These are phyloP conservation scores for Frankliniella intonsa DNA, from an alignment of 2,888 invertebrate genomes.

Conservation along the genomic window DNA sequence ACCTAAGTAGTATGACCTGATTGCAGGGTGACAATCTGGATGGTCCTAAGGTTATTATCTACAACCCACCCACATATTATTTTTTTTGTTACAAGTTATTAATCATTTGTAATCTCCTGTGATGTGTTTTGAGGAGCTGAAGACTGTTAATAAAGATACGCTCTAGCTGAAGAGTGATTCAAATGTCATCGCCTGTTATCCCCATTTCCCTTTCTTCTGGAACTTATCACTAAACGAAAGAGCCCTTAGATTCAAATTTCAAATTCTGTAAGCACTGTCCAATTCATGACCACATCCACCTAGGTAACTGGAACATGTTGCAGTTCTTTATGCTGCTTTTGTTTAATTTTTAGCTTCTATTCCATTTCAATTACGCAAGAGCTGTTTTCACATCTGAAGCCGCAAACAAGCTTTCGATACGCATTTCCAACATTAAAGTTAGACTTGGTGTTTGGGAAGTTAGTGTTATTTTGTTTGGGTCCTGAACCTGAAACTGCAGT, in stretches of 20 bases:
- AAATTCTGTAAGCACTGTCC: neutral
- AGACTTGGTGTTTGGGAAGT: too few relatives aligned
- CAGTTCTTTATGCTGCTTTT: too few relatives aligned
- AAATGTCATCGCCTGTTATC: neutral
- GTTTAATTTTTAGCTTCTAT: too few relatives aligned
- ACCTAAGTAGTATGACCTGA: neutral
- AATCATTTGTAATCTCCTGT: constrained; percentile 13
- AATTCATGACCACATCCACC: too few relatives aligned
- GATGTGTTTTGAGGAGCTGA: constrained; percentile 20
- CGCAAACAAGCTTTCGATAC: too few relatives aligned
- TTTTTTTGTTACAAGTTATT: neutral
- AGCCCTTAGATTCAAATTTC: neutral
- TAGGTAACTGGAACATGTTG: too few relatives aligned
- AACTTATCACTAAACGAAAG: neutral
- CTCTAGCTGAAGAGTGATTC: constrained; percentile 8
- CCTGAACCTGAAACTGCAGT: too few relatives aligned
- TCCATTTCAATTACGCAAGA: too few relatives aligned
- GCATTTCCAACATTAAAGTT: too few relatives aligned
- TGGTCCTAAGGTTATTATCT: neutral
- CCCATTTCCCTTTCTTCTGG: neutral
- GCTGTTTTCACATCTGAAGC: too few relatives aligned
- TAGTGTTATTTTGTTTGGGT: too few relatives aligned
- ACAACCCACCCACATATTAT: neutral
- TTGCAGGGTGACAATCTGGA: neutral
- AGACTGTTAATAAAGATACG: constrained; percentile 23